Evolutionary conservation across 2,888 invertebrate species (phyloP), one percentile per base, ranked within the genome.

Genomic region (Rotaria sp.): DNA sequence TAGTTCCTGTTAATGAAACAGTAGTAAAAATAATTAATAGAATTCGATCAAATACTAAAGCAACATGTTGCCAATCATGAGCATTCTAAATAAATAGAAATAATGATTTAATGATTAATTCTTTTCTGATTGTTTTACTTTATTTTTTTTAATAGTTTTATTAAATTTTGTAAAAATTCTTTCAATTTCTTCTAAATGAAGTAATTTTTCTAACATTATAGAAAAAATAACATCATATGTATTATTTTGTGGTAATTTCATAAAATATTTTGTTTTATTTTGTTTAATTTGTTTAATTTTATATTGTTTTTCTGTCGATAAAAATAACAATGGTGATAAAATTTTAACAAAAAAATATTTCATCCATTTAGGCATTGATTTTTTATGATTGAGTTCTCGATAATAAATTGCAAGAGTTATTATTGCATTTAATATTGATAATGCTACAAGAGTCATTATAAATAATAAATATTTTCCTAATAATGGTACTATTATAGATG

Each of bases 401-500:
- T 97, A 97, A 93, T 97, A 96, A 87, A 97, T 96, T 92, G 97
- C 97, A 88, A 97, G 93, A 75, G 97, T 96, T 89, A 97, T 95
- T 88, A 98, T 97, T 75, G 97, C 97, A 89, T 97, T 95, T 91
- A 97, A 96, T 93, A 97, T 97, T n/a, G 92, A 92, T 92, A 97
- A 95, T 85, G 97, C 97, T 88, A 97, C 97, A 89, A 98, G 94
- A 90, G 97, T 96, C 96, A 97, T 97, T 88, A 97, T 97, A 92
- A 98, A 97, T 91, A 98, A 95, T 89, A 98, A 94, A 92, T 97
- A 97, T 93, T 97, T 87, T 38, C 92, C 92, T 84, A 92, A 92
- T 86, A 93, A 89, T 1, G 92, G 92, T 18, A 92, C 92, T 10
- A 91, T 97, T 90, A 98, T 93, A 86, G 97, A 97, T 26, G 98